phyloP scores from a whole-genome alignment of 2,888 invertebrate species.

The Amiota communis region DNA sequence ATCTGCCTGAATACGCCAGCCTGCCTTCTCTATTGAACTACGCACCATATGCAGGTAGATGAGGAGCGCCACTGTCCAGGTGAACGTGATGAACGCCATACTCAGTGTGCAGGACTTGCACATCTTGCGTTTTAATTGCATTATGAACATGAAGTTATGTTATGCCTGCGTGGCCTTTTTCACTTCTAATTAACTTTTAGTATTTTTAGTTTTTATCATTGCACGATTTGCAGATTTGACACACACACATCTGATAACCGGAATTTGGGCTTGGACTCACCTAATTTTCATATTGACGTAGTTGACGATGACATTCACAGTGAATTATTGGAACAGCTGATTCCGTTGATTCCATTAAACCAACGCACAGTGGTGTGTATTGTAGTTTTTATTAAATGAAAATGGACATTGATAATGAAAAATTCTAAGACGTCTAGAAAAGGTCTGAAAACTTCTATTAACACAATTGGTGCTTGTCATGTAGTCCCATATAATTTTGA shows the following conservation, averaged over 20 bases:
- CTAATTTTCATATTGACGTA: constrained; percentile 47
- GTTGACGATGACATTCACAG: constrained; percentile 4
- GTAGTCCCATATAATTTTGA: too few species aligned
- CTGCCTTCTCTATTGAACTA: constrained; percentile 53
- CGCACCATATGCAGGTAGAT: constrained; percentile 55
- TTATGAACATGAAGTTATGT: constrained; percentile 44
- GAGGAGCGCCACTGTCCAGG: constrained; percentile 53
- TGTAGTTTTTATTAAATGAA: too few species aligned
- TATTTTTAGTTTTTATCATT: constrained; percentile 36
- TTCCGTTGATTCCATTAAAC: background rate
- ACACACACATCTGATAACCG: constrained; percentile 41
- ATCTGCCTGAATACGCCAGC: constrained; percentile 49
- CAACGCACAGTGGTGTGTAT: constrained; percentile 28
- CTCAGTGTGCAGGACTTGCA: constrained; percentile 60
- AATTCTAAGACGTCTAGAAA: too few species aligned
- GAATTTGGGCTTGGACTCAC: constrained; percentile 26
- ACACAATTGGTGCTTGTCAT: too few species aligned
- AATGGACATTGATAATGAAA: too few species aligned
- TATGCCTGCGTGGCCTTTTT: constrained; percentile 38
- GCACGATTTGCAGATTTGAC: background rate
- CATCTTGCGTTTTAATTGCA: constrained; percentile 62
- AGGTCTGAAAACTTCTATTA: too few species aligned
- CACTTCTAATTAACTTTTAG: background rate
- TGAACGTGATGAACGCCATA: constrained; percentile 50
- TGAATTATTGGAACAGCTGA: background rate